Evolutionary conservation across 1,140 invertebrate genomes (phyloP), one percentile per base, ranked within the genome.

Genomic region (Sinonovacula constricta): DNA sequence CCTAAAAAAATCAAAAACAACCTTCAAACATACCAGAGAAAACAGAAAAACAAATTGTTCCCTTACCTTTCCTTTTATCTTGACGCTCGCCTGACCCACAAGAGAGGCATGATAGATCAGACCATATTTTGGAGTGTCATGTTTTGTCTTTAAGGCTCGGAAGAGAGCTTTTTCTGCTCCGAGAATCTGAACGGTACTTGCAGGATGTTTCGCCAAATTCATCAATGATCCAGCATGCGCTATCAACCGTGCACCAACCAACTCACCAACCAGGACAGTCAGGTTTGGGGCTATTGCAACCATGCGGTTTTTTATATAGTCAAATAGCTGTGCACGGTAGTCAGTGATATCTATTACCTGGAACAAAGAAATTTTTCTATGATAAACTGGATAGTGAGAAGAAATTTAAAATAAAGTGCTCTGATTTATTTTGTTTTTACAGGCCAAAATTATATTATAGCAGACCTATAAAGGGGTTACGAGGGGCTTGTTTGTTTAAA

Each of bases 101-200:
- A 99, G 90, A 82, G 97, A 95, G 0, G 98, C 95, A 90, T 99
- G 98, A 89, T 99, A 99, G 80, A 99, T 98, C 2, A 99, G 92
- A 93, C 99, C 99, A 92, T 99, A 99, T 90, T 99, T 99, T 0
- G 98, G 99, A 0, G 99, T 99, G 86, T 99, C 97, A 86, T 97
- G 97, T 87, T 98, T 98, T 0, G 97, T 97, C 91, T 99, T 99
- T 26, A 99, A 92, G 0, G 98, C 98, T 83, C 98, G 92, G 91
- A 99, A 99, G 0, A 99, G 91, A 2, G 98, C 98, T 88, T 99
- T 99, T 88, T 99, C 98, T 1, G 98, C 98, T 71, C 97, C 97
- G 36, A 99, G 93, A 87, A 99, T 99, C 92, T 99, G 98, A 0
- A 99, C 94, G 0, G 98, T 99, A 0, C 98, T 99, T 2, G 98